phyloP scores from a whole-genome alignment of 2,797 vertebrate species.

The Bradypus variegatus region DNA sequence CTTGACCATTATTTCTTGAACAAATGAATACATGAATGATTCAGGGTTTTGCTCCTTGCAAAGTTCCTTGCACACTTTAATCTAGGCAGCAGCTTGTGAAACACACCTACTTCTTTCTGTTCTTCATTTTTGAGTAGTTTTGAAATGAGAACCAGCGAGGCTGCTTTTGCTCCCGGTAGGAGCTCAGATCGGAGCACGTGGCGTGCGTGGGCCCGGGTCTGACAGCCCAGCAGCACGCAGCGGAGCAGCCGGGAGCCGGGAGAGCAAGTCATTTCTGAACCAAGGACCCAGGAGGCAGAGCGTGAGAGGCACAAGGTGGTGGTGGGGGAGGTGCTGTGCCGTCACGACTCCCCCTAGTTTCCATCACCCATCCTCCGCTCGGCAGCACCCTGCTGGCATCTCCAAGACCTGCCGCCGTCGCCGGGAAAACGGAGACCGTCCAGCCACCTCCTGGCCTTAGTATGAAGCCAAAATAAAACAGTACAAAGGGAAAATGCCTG shows the following conservation, averaged over 20 bases:
- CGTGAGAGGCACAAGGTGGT: fast-evolving
- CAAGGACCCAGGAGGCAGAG: neutral
- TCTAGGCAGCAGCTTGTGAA: conserved; percentile 47
- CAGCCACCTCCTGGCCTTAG: neutral
- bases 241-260: neutral
- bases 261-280: conserved; percentile 41
- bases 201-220: conserved; percentile 31
- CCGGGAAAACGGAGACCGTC: neutral
- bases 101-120: conserved; percentile 59
- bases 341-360: neutral
- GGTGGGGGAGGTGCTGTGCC: neutral
- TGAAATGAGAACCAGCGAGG: conserved; percentile 56
- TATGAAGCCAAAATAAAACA: neutral
- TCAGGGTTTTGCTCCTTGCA: neutral
- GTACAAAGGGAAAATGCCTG: neutral
- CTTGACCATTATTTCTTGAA: neutral
- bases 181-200: conserved; percentile 32
- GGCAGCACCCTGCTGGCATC: fast-evolving
- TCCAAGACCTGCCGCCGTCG: neutral
- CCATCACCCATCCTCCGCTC: fast-evolving
- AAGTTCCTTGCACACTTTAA: neutral
- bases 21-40: neutral
- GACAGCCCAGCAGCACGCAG: fast-evolving
- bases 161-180: neutral
- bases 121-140: conserved; percentile 46